Base-by-base conservation (phyloP, 2,888 invertebrate genomes). In the Noctua pronuba region DNA sequence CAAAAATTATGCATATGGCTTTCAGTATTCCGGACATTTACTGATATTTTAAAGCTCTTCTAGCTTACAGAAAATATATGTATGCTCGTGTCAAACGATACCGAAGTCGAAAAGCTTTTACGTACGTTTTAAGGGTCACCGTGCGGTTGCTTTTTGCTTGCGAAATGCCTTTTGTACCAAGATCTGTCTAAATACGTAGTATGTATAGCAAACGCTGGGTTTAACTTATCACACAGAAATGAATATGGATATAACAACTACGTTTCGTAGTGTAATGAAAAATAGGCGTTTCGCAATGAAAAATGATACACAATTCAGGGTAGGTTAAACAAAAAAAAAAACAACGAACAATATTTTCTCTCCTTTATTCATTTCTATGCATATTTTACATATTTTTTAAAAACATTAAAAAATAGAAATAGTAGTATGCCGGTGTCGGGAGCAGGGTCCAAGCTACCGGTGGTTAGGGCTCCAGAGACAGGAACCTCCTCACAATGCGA, bases 41-140 rank as follows among this genome's bases (percentile, higher is more conserved):
- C 11, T 38, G 28, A n/a, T 49, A 49, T 72, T 65, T 11, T 31
- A 8, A 38, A 64, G 46, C 66, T 16, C n/a, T 65, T 24, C 38
- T 67, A 46, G 31, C 44, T n/a, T n/a, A n/a, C n/a, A n/a, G n/a
- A n/a, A n/a, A n/a, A n/a, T n/a, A n/a, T n/a, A n/a, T n/a, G n/a
- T n/a, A n/a, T n/a, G 52, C 76, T 69, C 49, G 44, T 76, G 70
- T 67, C 60, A 70, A 77, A 64, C 77, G 62, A 77, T 35, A 68
- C 58, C 44, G 78, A 69, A 55, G 83, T 31, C 31, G 21, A 31
- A 77, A 64, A 73, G 81, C 83, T 81, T 82, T 81, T 81, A 73
- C 58, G 64, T 72, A 67, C 77, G 16, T 65, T 65, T 79, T 52
- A 52, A 77, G 68, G 62, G 41, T 67, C 77, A 69, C 5, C 21